Evolutionary conservation across 2,888 invertebrate genomes (phyloP), one percentile per base, ranked within the genome.

Genomic region (Lamproptera curius): DNA sequence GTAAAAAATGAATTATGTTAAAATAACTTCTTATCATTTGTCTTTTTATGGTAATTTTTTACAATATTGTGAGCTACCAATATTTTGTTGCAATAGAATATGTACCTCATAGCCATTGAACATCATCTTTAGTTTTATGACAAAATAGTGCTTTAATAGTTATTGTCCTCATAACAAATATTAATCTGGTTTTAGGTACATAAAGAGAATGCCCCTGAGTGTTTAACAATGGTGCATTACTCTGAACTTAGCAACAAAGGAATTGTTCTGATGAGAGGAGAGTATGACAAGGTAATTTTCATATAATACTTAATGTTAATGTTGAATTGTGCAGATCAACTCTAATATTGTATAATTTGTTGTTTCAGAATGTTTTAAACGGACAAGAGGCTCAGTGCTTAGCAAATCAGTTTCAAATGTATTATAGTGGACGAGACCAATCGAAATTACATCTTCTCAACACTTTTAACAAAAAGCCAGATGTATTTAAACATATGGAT

Each of bases 121-220:
- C n/a, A n/a, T n/a, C n/a, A n/a, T n/a, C n/a, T n/a, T n/a, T n/a
- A n/a, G n/a, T n/a, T n/a, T n/a, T n/a, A n/a, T n/a, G n/a, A n/a
- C n/a, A n/a, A n/a, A n/a, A n/a, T n/a, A n/a, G n/a, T n/a, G n/a
- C n/a, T n/a, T n/a, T n/a, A n/a, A n/a, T n/a, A n/a, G n/a, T n/a
- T n/a, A n/a, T n/a, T n/a, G n/a, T n/a, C n/a, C n/a, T n/a, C n/a
- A n/a, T n/a, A n/a, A 44, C 26, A 23, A 45, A 31, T 13, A 44
- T 11, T 26, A 34, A n/a, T 28, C 17, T 13, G 40, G 10, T 53
- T 56, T 1, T 64, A 92, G 91, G 91, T 94, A 1, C 95, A 96
- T 65, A 93, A 94, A 65, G 96, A 96, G 76, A 95, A 96, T 79
- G 94, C 96, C 0, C 96, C 96, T 0, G 96, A 96, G 73, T 95